Evolutionary conservation across 2,797 vertebrate species (phyloP).

Genomic region (Platalea minor): DNA sequence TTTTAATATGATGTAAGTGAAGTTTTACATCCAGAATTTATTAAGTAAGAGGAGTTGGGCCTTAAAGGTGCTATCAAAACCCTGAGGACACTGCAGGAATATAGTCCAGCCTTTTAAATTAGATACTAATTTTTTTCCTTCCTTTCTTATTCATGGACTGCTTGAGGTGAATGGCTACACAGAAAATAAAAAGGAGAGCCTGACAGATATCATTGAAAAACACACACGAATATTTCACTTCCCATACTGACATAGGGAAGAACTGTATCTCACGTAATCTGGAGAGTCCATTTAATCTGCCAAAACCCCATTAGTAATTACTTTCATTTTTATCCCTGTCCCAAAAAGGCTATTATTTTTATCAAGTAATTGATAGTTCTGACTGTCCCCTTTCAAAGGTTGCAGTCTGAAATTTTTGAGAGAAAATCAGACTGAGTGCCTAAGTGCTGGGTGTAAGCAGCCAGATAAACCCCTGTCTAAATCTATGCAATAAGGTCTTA

Average conservation of each 20-base stretch:
- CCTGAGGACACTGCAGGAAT: background rate
- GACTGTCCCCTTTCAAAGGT: background rate
- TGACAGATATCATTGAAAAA: background rate
- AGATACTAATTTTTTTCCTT: background rate
- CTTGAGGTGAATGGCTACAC: background rate
- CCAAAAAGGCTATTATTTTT: constrained; percentile 21
- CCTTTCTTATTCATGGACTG: background rate
- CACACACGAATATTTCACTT: constrained; percentile 2
- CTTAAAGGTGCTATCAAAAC: background rate
- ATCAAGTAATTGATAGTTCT: constrained; percentile 28
- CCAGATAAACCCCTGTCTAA: background rate
- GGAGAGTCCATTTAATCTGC: background rate
- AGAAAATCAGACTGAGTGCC: background rate
- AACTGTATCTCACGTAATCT: background rate
- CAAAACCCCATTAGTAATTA: constrained; percentile 25
- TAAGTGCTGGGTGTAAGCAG: background rate
- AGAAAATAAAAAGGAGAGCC: background rate
- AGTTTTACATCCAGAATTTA: constrained; percentile 26
- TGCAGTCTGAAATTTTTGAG: background rate
- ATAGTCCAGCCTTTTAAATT: background rate
- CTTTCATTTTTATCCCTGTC: background rate
- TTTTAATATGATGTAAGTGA: background rate
- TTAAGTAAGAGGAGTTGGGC: constrained; percentile 27
- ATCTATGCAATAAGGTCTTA: background rate
- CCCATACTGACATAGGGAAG: background rate